Evolutionary conservation across 2,113 vertebrate genomes (phyloP), one percentile per base, ranked within the genome.

Genomic region (western clawed frog (Xenopus tropicalis)): DNA sequence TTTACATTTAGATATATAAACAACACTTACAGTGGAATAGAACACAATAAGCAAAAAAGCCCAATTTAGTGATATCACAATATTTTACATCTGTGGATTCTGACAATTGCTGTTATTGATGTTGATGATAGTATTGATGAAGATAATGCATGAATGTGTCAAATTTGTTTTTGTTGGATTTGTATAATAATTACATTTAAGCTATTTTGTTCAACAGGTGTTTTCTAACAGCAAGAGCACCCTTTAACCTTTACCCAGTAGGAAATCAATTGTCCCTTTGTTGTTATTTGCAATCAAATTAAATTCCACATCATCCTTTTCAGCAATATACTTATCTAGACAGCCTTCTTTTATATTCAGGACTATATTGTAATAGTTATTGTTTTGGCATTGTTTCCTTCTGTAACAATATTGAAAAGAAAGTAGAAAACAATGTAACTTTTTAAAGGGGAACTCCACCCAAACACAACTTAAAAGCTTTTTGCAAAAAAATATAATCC

Each of bases 271-370:
- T 84, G 84, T 78, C 62, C 67, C 69, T 76, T 82, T 85, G 80
- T 80, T 81, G 80, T 78, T 82, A 83, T 82, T 82, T 75, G 72
- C 78, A 65, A 78, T 69, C 25, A 79, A 78, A 82, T 81, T 79
- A 0, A 58, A 78, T 85, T 86, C 83, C 80, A 82, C 79, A 74
- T 24, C 77, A 71, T 82, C 66, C 79, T 48, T 51, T 85, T 85
- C 81, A 81, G 72, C 77, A 78, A 74, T 80, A 82, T 80, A 81
- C 80, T 81, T 86, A n/a, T n/a, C n/a, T n/a, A n/a, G n/a, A n/a
- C n/a, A n/a, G n/a, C n/a, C n/a, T n/a, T n/a, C n/a, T n/a, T n/a
- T n/a, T n/a, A n/a, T n/a, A n/a, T n/a, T n/a, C n/a, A n/a, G n/a
- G n/a, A n/a, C n/a, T n/a, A n/a, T n/a, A n/a, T n/a, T n/a, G n/a